Base-by-base conservation (phyloP, 2,113 vertebrate species). In the Chaetops frenatus region DNA sequence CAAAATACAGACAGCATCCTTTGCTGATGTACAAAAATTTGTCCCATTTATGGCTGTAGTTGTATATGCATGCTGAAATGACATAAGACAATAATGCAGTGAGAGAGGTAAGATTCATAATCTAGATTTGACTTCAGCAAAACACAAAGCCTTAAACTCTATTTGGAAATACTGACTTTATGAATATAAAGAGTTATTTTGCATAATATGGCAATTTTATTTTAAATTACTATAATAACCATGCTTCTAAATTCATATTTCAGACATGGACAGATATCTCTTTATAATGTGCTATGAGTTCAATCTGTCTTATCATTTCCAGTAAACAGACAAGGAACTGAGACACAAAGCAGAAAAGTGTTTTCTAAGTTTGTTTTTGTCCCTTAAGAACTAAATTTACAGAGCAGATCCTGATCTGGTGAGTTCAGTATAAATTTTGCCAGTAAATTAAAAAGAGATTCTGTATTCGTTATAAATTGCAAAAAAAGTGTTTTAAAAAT, bases 21-120 rank as follows among this genome's bases (percentile, higher is more conserved):
- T 95, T 53, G 97, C 97, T 50, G 98, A 98, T 4, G 97, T 98
- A 81, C 97, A 98, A 73, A 98, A 98, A 79, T 97, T 84, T 36
- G 98, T 98, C 66, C 98, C 98, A 58, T 98, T 98, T 93, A 98
- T 98, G 45, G 95, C 96, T 22, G 98, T 96, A 78, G 97, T 48
- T 25, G 96, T 94, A 29, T 98, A 98, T 6, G 94, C 98, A 67
- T 98, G 95, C 98, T 98, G 97, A 81, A 98, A 97, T 53, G 42
- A 91, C n/a, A 96, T 57, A 66, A 81, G 35, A 36, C 10, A 54
- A 90, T 53, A 90, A 54, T 12, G 24, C 31, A 73, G 38, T 31
- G 65, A 83, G 35, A 88, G 5, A 71, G 13, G 17, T 54, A 74
- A 80, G n/a, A 64, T n/a, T 58, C 12, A 47, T 35, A 64, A 83